Conservation (phyloP, 2,888 invertebrate genomes). For the Spodoptera littoralis region DNA sequence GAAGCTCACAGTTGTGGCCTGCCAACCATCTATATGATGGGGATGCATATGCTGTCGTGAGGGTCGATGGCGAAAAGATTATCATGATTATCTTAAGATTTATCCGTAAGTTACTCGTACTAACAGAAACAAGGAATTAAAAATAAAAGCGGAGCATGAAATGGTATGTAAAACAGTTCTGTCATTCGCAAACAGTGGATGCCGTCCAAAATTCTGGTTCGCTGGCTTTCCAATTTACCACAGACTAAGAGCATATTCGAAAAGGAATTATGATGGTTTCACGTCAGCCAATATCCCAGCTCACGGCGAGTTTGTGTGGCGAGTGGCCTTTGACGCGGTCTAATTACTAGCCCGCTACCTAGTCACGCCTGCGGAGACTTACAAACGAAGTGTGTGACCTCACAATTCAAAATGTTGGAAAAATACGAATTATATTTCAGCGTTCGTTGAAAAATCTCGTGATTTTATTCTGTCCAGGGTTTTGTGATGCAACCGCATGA, state of each 20-base stretch:
- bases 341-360: slow-evolving; percentile 28
- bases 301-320: slow-evolving; percentile 9
- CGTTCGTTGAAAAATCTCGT: neutral
- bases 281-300: slow-evolving; percentile 17
- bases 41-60: no score
- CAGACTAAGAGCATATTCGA: slow-evolving; percentile 1
- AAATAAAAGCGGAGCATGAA: no score
- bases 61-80: no score
- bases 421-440: neutral
- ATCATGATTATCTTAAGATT: no score
- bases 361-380: slow-evolving; percentile 5
- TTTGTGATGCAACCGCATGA: neutral
- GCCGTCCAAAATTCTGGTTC: neutral
- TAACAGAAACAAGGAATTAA: no score
- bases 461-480: slow-evolving; percentile 5
- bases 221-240: neutral
- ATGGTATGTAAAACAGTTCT: neutral
- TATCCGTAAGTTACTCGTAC: no score
- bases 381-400: neutral
- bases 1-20: no score
- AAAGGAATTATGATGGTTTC: slow-evolving; percentile 15
- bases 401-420: neutral
- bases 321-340: slow-evolving; percentile 37
- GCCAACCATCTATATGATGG: no score
- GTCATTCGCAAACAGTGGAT: neutral